These are phyloP conservation scores for Gymnobelideus leadbeateri DNA, from an alignment of 2,113 vertebrate species.

Conservation along the genomic window DNA sequence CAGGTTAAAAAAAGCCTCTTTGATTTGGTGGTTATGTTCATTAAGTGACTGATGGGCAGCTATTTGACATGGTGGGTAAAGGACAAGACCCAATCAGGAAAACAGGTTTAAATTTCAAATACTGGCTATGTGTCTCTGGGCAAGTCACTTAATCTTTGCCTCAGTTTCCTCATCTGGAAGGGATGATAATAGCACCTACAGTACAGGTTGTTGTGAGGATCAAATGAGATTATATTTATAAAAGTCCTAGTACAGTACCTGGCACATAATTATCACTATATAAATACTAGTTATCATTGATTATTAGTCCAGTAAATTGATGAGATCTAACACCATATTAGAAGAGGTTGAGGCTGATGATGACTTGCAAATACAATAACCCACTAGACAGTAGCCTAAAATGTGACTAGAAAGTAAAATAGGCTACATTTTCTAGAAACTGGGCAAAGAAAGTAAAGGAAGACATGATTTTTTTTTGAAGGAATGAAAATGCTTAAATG, in stretches of 20 bases:
- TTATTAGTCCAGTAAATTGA: neutral
- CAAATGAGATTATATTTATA: neutral
- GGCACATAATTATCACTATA: neutral
- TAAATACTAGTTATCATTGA: neutral
- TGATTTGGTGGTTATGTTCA: neutral
- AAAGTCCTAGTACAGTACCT: neutral
- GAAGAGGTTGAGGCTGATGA: no score
- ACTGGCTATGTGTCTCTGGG: neutral
- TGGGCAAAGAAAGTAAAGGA: no score
- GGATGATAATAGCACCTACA: neutral
- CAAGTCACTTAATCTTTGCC: neutral
- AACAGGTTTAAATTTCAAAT: neutral
- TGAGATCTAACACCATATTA: no score
- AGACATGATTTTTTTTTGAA: neutral
- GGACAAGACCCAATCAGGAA: neutral
- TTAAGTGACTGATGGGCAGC: neutral
- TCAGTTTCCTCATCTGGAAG: neutral
- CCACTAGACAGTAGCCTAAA: no score
- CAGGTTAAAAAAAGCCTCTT: neutral
- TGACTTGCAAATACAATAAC: neutral
- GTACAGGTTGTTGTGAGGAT: neutral
- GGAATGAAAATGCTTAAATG: neutral
- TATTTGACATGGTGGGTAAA: neutral
- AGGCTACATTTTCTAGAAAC: no score
- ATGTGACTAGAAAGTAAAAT: no score